Conservation (phyloP, 2,888 invertebrate genomes). For the Meghimatium bilineatum region DNA sequence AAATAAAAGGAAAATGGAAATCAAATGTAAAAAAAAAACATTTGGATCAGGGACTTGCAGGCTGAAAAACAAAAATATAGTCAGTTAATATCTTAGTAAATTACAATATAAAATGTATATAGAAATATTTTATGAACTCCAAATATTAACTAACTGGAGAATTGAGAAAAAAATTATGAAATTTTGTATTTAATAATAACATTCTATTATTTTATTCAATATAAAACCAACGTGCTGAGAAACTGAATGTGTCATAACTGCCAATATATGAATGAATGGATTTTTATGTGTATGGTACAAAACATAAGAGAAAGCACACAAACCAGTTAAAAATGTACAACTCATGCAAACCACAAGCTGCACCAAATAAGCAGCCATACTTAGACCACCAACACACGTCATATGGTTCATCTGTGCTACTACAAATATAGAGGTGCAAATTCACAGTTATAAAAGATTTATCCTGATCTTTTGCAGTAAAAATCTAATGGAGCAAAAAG, state of each 20-base stretch:
- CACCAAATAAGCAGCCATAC: background rate
- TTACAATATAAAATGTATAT: background rate
- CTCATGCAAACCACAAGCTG: background rate
- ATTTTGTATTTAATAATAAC: background rate
- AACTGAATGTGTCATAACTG: background rate
- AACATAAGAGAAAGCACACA: background rate
- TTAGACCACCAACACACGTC: background rate
- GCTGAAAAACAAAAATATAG: constrained; percentile 28
- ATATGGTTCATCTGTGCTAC: too few species aligned
- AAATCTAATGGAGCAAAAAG: too few species aligned
- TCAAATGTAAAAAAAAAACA: background rate
- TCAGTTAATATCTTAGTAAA: background rate
- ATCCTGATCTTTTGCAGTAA: too few species aligned
- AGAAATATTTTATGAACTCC: background rate
- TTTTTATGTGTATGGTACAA: too few species aligned
- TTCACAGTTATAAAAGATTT: too few species aligned
- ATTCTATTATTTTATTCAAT: background rate
- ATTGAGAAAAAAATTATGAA: background rate
- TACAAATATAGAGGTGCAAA: too few species aligned
- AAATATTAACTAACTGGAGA: background rate
- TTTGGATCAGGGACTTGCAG: background rate
- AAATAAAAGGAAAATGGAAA: background rate
- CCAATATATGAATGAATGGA: too few species aligned
- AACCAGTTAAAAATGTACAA: background rate
- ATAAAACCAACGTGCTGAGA: background rate